phyloP scores from a whole-genome alignment of 1,140 invertebrate species.

The Ectropis grisescens region DNA sequence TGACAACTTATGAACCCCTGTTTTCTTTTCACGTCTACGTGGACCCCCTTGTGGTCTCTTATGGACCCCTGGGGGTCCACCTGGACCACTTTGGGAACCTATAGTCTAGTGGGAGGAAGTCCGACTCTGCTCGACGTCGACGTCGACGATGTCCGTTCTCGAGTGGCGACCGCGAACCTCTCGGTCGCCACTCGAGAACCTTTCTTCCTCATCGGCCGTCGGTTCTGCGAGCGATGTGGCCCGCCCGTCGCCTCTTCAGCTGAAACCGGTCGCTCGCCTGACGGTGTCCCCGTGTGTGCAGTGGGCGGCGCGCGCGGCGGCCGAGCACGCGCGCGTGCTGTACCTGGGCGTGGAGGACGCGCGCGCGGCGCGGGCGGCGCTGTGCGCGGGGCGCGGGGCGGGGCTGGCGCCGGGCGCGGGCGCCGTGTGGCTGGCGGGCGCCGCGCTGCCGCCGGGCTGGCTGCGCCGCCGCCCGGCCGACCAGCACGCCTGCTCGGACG shows the following conservation, averaged over 20 bases:
- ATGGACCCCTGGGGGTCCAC: no score
- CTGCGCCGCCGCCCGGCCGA: slow-evolving; percentile 9
- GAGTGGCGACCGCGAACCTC: not conserved
- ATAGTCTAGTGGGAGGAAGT: no score
- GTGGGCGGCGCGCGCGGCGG: slow-evolving; percentile 23
- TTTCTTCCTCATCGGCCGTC: no score
- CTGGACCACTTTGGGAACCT: no score
- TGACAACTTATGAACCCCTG: no score
- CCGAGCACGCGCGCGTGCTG: slow-evolving; percentile 22
- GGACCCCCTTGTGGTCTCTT: no score
- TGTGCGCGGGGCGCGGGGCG: slow-evolving; percentile 27
- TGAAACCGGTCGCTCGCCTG: no score
- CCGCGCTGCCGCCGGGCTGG: slow-evolving; percentile 5
- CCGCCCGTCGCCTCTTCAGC: not conserved
- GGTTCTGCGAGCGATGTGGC: not conserved
- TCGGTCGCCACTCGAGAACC: no score
- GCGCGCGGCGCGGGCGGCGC: slow-evolving; percentile 24
- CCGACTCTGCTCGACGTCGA: no score
- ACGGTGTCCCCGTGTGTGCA: no score
- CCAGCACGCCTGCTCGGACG: slow-evolving; percentile 4
- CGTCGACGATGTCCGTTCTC: not conserved
- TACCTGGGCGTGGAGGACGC: slow-evolving; percentile 34
- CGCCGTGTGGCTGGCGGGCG: slow-evolving; percentile 22
- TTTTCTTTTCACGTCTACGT: no score
- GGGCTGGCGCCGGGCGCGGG: slow-evolving; percentile 12